Percentiles rank a stretch among this genome's conserved stretches.
Conservation (phyloP, 2,797 vertebrate species). For the Helicolenus hilgendorfi region DNA sequence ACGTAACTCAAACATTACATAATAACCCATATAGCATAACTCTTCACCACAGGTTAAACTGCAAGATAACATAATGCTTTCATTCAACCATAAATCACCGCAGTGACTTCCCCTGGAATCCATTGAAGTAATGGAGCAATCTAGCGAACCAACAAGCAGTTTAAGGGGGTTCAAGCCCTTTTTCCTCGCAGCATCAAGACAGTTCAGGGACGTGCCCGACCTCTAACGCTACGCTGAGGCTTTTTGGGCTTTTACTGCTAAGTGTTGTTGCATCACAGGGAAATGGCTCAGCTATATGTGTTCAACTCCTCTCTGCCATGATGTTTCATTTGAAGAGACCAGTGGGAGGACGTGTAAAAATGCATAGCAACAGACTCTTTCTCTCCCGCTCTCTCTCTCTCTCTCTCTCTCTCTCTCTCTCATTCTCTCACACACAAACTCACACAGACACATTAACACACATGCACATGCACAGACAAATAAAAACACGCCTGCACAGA, state of each 20-base stretch:
- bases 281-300: conserved; percentile 58
- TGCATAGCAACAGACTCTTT: conserved; percentile 88
- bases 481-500: conserved; percentile 60
- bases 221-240: conserved; percentile 8
- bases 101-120: conserved; percentile 31
- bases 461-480: conserved; percentile 51
- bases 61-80: conserved; percentile 29
- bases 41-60: conserved; percentile 25
- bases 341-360: conserved; percentile 86
- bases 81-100: conserved; percentile 26
- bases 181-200: conserved; percentile 39
- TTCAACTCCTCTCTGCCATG: conserved; percentile 65
- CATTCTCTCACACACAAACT: conserved; percentile 2
- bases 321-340: conserved; percentile 79
- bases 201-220: conserved; percentile 28
- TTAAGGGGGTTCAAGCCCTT: conserved; percentile 58
- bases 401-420: conserved; percentile 47
- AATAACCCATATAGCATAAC: conserved; percentile 30
- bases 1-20: conserved; percentile 43
- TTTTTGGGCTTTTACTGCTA: conserved; percentile 56
- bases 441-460: conserved; percentile 36
- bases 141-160: conserved; percentile 63
- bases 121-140: conserved; percentile 60
- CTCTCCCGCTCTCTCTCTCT: conserved; percentile 36
- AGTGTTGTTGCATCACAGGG: conserved; percentile 66